phyloP scores from a whole-genome alignment of 2,888 invertebrate genomes.

The Perizoma flavofasciatum region DNA sequence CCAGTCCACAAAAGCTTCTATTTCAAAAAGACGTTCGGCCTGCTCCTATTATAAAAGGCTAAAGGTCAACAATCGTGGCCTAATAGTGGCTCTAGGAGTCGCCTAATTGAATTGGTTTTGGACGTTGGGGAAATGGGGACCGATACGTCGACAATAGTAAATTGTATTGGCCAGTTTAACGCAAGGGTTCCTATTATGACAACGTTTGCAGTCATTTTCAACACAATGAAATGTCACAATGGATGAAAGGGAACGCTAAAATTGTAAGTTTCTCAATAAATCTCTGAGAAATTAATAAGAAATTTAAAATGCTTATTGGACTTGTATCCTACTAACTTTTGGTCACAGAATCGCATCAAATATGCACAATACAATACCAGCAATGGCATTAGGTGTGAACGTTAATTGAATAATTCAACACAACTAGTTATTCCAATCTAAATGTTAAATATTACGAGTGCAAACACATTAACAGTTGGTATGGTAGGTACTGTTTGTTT shows the following conservation, averaged over 20 bases:
- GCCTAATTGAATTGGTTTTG: constrained; percentile 44
- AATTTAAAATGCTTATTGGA: no score
- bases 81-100: constrained; percentile 23
- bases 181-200: constrained; percentile 35
- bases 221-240: constrained; percentile 4
- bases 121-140: constrained; percentile 33
- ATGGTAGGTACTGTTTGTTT: constrained; percentile 16
- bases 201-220: constrained; percentile 1
- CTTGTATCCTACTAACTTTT: no score
- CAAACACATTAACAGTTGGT: constrained; percentile 21
- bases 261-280: neutral
- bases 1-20: neutral
- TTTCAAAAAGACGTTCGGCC: neutral
- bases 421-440: constrained; percentile 20
- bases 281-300: neutral
- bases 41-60: neutral
- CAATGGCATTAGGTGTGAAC: constrained; percentile 19
- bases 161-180: constrained; percentile 37
- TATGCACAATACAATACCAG: neutral
- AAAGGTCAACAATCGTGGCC: constrained; percentile 22
- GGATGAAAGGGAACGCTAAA: neutral
- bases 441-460: constrained; percentile 27
- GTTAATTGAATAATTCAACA: constrained; percentile 21
- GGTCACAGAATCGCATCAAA: no score
- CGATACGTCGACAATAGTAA: constrained; percentile 29